Base-by-base conservation (phyloP, 2,797 vertebrate genomes). In the Leuciscus waleckii region DNA sequence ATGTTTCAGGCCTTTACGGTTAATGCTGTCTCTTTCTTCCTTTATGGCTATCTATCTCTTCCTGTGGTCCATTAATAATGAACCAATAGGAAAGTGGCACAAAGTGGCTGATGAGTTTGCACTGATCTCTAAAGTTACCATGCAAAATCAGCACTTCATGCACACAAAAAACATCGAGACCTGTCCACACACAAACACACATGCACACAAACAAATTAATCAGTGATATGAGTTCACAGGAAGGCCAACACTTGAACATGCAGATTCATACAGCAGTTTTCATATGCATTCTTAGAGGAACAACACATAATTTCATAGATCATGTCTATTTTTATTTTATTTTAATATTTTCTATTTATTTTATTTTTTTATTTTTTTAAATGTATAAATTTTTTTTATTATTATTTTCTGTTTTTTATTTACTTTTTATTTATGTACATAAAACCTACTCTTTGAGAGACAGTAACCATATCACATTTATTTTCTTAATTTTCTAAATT, bases 11-110 rank as follows among this genome's bases (percentile, higher is more conserved):
- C 49, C 10, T 54, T 75, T 54, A 54, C 49, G 9, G 35, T 29
- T 78, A 54, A 21, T 23, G 26, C 61, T 39, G 56, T 43, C 37
- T 58, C 32, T 58, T n/a, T n/a, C 49, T 58, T 56, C 51, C 29
- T 77, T 54, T 68, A 58, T 75, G 35, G 26, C 29, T 74, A 41
- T 84, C 39, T 41, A 13, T 73, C 58, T 56, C 4, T 80, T 61
- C 43, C 23, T 49, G 21, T 82, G 58, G n/a, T 51, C 81, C 29
- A 70, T 56, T 81, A 68, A 68, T 69, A n/a, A 68, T 70, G 43
- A 68, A 70, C 29, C 39, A 67, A 68, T 35, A 80, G 61, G 7
- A 80, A 80, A 49, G 63, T 68, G 26, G 10, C 11, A 16, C 17
- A 80, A 29, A 11, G 21, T 19, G 23, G 21, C 63, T 68, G 61